Evolutionary conservation across 2,113 vertebrate species (phyloP).

Genomic region (Coregonus clupeaformis): DNA sequence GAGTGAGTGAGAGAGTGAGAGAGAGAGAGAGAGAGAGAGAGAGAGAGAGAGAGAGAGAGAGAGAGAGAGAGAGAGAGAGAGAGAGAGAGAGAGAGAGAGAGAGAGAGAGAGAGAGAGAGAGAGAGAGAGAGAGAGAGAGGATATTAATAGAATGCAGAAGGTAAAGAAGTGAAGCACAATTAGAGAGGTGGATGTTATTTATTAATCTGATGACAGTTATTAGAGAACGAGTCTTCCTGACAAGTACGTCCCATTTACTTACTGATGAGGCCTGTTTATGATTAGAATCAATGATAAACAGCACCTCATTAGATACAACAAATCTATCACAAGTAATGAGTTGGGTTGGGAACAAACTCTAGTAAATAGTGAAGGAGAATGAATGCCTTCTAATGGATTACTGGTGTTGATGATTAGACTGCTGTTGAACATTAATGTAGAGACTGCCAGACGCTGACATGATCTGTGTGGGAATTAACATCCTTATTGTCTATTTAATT

Average conservation of each 20-base stretch:
- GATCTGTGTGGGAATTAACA: too few species aligned
- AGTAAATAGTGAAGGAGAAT: slow-evolving; percentile 60
- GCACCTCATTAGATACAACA: slow-evolving; percentile 63
- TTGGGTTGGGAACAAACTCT: slow-evolving; percentile 59
- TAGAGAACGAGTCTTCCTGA: slow-evolving; percentile 58
- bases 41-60: too few species aligned
- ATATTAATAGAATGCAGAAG: too few species aligned
- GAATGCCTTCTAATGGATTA: slow-evolving; percentile 51
- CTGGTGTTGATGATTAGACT: slow-evolving; percentile 31
- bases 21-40: too few species aligned
- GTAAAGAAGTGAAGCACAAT: slow-evolving; percentile 59
- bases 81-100: too few species aligned
- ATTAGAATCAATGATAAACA: slow-evolving; percentile 7
- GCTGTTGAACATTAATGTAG: slow-evolving; percentile 24
- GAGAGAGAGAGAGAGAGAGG: too few species aligned
- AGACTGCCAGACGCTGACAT: background rate
- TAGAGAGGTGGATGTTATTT: slow-evolving; percentile 61
- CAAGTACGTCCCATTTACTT: slow-evolving; percentile 71
- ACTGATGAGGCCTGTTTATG: slow-evolving; percentile 67
- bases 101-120: too few species aligned
- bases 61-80: too few species aligned
- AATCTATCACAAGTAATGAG: slow-evolving; percentile 75
- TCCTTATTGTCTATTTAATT: background rate
- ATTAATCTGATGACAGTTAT: slow-evolving; percentile 70
- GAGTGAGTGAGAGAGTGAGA: too few species aligned